phyloP scores from a whole-genome alignment of 1,140 invertebrate genomes.

The Camponotus floridanus region DNA sequence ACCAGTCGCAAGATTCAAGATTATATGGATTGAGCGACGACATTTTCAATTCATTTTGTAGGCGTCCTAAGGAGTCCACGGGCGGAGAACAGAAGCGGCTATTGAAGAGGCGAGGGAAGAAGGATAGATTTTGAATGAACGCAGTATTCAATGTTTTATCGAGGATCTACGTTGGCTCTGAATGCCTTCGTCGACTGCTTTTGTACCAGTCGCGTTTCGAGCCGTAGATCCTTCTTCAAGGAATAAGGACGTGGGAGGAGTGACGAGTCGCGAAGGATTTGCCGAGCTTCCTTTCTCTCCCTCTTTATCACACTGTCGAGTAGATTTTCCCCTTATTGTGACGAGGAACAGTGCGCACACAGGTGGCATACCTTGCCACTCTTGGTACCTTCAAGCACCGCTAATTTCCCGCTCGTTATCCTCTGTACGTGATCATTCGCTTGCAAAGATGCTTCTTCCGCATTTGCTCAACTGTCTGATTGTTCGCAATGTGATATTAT shows the following conservation, averaged over 20 bases:
- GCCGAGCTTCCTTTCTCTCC: slow-evolving; percentile 40
- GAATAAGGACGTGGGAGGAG: slow-evolving; percentile 73
- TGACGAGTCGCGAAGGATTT: slow-evolving; percentile 61
- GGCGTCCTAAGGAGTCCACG: slow-evolving; percentile 51
- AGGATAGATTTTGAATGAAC: slow-evolving; percentile 73
- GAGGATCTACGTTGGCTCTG: slow-evolving; percentile 81
- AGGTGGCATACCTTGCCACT: slow-evolving; percentile 76
- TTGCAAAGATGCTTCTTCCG: slow-evolving; percentile 63
- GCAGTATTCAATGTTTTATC: slow-evolving; percentile 85
- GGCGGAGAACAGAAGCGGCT: slow-evolving; percentile 56
- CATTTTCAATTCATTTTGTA: slow-evolving; percentile 81
- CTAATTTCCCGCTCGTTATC: slow-evolving; percentile 84
- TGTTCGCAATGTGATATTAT: slow-evolving; percentile 44
- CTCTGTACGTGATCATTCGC: slow-evolving; percentile 71
- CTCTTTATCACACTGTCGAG: slow-evolving; percentile 50
- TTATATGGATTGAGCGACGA: slow-evolving; percentile 76
- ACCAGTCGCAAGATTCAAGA: slow-evolving; percentile 32
- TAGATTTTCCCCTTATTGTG: slow-evolving; percentile 16
- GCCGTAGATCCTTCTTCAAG: slow-evolving; percentile 65
- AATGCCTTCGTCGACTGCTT: slow-evolving; percentile 78
- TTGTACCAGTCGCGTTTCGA: slow-evolving; percentile 75
- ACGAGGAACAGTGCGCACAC: slow-evolving; percentile 61
- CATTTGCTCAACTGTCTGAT: slow-evolving; percentile 65
- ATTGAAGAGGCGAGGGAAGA: slow-evolving; percentile 40
- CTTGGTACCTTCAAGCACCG: slow-evolving; percentile 82